These are phyloP conservation scores for Poecilia velifera DNA, from an alignment of 2,797 vertebrate genomes.

Conservation along the genomic window DNA sequence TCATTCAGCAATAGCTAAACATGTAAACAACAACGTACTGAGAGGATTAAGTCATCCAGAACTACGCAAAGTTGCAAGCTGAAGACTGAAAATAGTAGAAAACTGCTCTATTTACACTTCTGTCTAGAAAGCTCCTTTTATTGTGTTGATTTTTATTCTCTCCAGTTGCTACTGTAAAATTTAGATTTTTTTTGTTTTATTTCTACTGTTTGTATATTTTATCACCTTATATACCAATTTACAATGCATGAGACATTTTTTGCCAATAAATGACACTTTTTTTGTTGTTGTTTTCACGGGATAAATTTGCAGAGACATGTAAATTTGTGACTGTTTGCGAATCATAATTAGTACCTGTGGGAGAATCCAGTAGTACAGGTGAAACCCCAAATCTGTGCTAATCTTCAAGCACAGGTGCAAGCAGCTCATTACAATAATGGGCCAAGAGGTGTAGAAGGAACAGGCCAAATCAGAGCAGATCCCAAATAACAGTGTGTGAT, in stretches of 20 bases:
- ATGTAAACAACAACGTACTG: neutral
- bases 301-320: neutral
- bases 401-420: conserved; percentile 3
- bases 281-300: neutral
- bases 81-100: neutral
- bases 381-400: neutral
- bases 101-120: neutral
- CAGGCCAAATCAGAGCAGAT: conserved; percentile 6
- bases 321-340: neutral
- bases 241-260: neutral
- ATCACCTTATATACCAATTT: neutral
- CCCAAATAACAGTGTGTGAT: neutral
- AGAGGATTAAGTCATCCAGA: neutral
- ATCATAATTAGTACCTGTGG: conserved; percentile 3
- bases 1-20: neutral
- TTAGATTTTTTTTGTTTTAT: neutral
- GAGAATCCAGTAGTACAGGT: neutral
- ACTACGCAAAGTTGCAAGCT: neutral
- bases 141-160: neutral
- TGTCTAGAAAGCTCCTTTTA: neutral
- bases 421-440: conserved; percentile 9
- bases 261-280: neutral
- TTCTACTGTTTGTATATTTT: neutral
- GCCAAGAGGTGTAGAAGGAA: neutral
- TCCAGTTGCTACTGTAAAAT: neutral